Base-by-base conservation (phyloP, 92 coral and sea anemone species). In the Hydrozoanthus gracilis region DNA sequence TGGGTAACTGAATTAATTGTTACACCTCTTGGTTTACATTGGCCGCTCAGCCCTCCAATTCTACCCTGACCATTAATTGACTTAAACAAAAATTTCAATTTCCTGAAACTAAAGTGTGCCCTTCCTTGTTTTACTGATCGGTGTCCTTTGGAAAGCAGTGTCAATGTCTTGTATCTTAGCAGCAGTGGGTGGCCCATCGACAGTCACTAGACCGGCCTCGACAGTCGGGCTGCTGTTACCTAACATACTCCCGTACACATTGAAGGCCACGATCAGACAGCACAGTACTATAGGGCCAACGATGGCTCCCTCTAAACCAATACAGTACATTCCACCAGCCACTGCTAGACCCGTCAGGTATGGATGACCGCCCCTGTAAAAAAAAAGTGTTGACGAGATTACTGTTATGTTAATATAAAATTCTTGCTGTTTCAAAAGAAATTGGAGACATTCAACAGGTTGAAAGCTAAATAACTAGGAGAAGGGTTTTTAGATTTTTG, bases 301-400 rank as follows among this genome's bases (percentile, higher is more conserved):
- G 15, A 96, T 95, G 71, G 99, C 99, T 45, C 99, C 99, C 77
- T 96, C 99, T 48, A 96, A 86, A 16, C 99, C 99, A 44, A 96
- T 89, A 74, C 99, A 96, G 82, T 96, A 96, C 73, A 96, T 96
- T 0, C 99, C 99, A 4, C 99, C 99, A 82, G 98, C 99, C 2
- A 96, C 99, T 82, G 99, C 99, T 71, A 96, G 92, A 75, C 99
- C 99, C 39, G 99, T 96, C 66, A 96, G 87, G 90, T 96, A 96
- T 17, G 99, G 99, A 76, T 96, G 98, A 49, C 99, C 97, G 77
- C 98, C 99, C 49, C 99, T 96, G 87, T 45, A 16, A 55, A 71
- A 7, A 52, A 87, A 27, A 66, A 66, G 6, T 4, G 9, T 11
- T 58, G 15, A 58, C 12, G 15, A 58, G 3, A 16, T 16, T 11